Conservation (phyloP, 1,140 invertebrate genomes). For the Araneus ventricosus region DNA sequence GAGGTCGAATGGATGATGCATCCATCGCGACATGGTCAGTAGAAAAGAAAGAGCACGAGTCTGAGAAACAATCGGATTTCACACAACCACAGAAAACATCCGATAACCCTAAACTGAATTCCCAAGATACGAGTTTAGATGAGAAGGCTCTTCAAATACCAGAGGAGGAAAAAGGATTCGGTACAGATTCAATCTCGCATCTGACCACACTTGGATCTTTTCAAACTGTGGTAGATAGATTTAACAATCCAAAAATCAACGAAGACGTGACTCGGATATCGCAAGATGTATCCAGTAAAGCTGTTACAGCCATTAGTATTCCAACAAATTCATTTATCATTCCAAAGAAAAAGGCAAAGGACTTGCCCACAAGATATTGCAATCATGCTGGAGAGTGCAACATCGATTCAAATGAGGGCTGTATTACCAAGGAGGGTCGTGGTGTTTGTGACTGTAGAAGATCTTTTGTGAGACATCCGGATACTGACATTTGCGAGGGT, state of each 20-base stretch:
- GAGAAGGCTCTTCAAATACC: background rate
- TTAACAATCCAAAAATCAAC: background rate
- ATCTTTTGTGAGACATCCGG: background rate
- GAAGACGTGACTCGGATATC: too few species aligned
- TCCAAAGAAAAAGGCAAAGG: background rate
- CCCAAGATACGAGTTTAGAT: background rate
- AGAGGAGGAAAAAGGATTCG: background rate
- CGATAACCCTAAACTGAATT: background rate
- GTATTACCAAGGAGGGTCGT: background rate
- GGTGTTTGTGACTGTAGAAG: constrained; percentile 28
- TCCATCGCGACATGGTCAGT: background rate
- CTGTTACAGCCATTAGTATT: background rate
- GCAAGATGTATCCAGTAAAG: background rate
- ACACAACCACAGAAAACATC: background rate
- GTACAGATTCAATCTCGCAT: background rate
- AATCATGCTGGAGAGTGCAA: constrained; percentile 7
- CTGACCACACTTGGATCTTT: background rate
- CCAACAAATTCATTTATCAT: background rate
- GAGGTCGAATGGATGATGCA: background rate
- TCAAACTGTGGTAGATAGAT: background rate
- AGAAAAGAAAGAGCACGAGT: background rate
- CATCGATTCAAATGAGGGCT: background rate
- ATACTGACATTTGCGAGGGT: constrained; percentile 31
- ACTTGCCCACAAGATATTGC: background rate
- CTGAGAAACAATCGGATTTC: background rate